Base-by-base conservation (phyloP, 1,140 invertebrate species). In the Helicorthomorpha holstii region DNA sequence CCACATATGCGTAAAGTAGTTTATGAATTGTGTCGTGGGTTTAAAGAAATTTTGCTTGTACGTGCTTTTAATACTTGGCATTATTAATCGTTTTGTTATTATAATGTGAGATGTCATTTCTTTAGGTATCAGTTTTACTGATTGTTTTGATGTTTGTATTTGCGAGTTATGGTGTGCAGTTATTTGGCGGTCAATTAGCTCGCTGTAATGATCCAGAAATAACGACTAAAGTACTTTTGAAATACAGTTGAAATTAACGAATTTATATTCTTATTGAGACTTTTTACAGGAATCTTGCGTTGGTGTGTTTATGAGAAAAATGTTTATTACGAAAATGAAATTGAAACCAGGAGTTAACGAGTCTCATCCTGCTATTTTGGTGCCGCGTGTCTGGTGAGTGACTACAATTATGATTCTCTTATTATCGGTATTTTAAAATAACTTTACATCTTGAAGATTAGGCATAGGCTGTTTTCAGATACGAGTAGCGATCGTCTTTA, bases 1-100 rank as follows among this genome's bases (percentile, higher is more conserved):
- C 96, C 96, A 51, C 95, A 99, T 64, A 98, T 99, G 92, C 76
- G 94, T 56, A 94, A 96, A 74, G 96, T 99, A 23, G 95, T 99
- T 24, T 97, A 92, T 66, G 96, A 99, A 66, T 72, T 99, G 26
- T 96, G 93, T 61, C 75, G 92, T 56, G 95, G 96, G n/a, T 99
- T 98, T 69, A 98, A 97, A 69, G 95, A 99, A 74, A 99, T 99
- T 59, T 66, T 97, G 23, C 71, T 99, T 64, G 94, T 94, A 70
- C 69, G 44, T 21, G 19, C 19, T 46, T 4, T 46, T 7, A 7
- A 46, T 46, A 46, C 44, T 19, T n/a, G n/a, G n/a, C n/a, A n/a
- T n/a, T n/a, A n/a, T 21, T 10, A 46, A 10, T 46, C 12, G 44
- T 46, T 7, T 46, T n/a, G 27, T 41, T 16, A 51, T 34, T 24